Base-by-base conservation (phyloP, 2,113 vertebrate genomes). In the Romanogobio albipinnatus region DNA sequence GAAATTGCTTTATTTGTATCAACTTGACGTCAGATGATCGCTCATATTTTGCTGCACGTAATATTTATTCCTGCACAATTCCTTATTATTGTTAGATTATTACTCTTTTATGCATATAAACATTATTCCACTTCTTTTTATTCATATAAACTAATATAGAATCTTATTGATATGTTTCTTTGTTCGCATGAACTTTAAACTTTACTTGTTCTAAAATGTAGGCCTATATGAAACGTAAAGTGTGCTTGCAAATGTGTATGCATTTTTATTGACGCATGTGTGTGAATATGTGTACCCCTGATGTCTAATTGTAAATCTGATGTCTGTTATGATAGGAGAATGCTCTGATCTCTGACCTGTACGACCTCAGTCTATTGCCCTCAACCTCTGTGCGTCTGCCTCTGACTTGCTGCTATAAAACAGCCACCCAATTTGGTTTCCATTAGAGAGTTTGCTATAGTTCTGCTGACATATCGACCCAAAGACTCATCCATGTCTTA, bases 241-340 rank as follows among this genome's bases (percentile, higher is more conserved):
- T 24, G 56, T 49, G 36, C 77, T 77, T 45, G 47, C 14, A 47
- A 43, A 64, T 43, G 15, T 29, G 26, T 51, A 11, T 26, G 3
- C 71, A 36, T 81, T 56, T 81, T 59, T 1, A 33, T 53, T 33
- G 53, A 2, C 8, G 24, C 76, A 5, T 45, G 62, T 56, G 45
- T 61, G 14, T 62, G 49, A 82, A 59, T 86, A 45, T 84, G 4
- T 47, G 19, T n/a, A 53, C 51, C 39, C 26, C 56, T 45, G 24
- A 43, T 59, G 82, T 87, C 59, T 84, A 29, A 86, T 82, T 86
- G 81, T 84, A 85, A 89, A 86, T 86, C 79, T 84, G 82, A 89
- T 56, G 39, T 76, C 39, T 51, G 33, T 78, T 86, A 53, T 83
- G 82, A 88, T 83, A 85, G 85, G 53, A 85, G 84, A 86, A 76